Evolutionary conservation across 2,113 vertebrate species (phyloP).

Genomic region (Tragelaphus strepsiceros): DNA sequence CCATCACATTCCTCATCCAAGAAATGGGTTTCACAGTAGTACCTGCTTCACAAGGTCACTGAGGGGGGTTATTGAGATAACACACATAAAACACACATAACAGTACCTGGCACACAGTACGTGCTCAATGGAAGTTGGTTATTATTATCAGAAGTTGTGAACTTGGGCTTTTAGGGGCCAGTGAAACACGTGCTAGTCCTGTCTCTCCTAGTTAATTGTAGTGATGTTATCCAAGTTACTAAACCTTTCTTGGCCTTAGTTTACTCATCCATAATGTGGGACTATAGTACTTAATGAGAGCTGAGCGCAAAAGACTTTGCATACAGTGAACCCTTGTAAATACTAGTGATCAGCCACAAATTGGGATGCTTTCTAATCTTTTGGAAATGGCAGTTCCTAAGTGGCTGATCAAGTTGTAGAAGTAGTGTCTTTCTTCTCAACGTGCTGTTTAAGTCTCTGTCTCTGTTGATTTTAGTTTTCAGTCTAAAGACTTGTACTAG

Average conservation of each 20-base stretch:
- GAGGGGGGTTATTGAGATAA: neutral
- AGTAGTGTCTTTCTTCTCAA: neutral
- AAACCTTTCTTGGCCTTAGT: neutral
- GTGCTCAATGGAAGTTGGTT: rapidly evolving
- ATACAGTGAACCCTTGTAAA: neutral
- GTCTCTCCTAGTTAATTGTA: neutral
- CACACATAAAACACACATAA: neutral
- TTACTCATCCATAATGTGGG: neutral
- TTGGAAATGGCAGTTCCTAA: neutral
- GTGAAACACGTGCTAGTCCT: neutral
- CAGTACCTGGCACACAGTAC: neutral
- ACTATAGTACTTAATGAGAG: neutral
- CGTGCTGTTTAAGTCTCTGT: neutral
- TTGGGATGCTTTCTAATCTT: neutral
- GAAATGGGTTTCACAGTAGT: neutral
- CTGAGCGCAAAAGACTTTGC: neutral
- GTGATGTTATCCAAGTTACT: neutral
- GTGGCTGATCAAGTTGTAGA: neutral
- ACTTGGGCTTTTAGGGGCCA: neutral
- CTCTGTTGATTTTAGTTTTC: neutral
- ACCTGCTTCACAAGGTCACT: no score
- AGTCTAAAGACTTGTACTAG: neutral
- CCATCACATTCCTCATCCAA: neutral
- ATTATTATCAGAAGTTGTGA: neutral
- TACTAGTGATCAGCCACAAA: neutral